Percentiles rank a stretch among this genome's conserved stretches.
phyloP scores from a whole-genome alignment of 2,797 vertebrate genomes.

The Ctenochaetus hawaiiensis region DNA sequence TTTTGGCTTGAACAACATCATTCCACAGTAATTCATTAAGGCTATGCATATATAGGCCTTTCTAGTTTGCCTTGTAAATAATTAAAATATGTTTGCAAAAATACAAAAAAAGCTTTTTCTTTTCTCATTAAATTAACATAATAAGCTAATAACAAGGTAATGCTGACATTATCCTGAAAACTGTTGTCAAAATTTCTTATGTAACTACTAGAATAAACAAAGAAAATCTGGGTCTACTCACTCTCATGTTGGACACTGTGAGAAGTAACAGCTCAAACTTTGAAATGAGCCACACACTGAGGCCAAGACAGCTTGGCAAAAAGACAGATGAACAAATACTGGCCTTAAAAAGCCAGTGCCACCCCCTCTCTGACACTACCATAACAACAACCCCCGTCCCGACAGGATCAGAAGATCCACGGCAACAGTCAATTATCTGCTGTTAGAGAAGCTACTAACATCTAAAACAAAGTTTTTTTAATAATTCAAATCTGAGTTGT shows the following conservation, averaged over 20 bases:
- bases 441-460: background rate
- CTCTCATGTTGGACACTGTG: constrained; percentile 48
- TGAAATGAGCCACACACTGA: constrained; percentile 27
- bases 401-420: no score
- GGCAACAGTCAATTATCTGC: background rate
- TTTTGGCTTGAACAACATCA: constrained; percentile 1
- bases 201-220: background rate
- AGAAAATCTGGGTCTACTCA: constrained; percentile 49
- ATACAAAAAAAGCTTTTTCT: background rate
- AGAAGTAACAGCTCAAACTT: constrained; percentile 10
- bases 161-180: background rate
- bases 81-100: background rate
- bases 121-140: background rate
- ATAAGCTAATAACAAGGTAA: background rate
- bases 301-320: background rate
- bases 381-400: constrained; percentile 22
- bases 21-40: constrained; percentile 11
- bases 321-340: constrained; percentile 63
- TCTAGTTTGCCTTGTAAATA: background rate
- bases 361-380: background rate
- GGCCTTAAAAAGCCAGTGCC: constrained; percentile 32
- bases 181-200: background rate
- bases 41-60: background rate
- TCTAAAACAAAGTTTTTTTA: background rate
- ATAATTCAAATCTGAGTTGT: background rate